Evolutionary conservation across 1,140 invertebrate species (phyloP), one percentile per base, ranked within the genome.

Genomic region (Stegodyphus dumicola): DNA sequence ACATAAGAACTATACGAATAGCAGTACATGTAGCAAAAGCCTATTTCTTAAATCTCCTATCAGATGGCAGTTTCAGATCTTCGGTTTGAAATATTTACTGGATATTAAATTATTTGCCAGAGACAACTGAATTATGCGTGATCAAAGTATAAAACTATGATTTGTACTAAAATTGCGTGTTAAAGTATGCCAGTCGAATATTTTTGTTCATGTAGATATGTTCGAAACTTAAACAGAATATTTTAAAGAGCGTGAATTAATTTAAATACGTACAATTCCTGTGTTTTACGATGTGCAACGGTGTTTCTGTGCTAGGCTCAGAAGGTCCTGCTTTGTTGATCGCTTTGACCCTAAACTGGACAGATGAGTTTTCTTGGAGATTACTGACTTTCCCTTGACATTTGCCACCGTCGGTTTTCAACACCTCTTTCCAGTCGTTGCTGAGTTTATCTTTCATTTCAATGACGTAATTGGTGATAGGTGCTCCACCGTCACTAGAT

Each of bases 401-500:
- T 89, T 94, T 92, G 88, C 93, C 93, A 7, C 94, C 94, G 6
- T 96, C 96, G 6, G 95, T 93, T 90, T 96, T 95, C 2, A 95
- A 88, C 0, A 95, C 96, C 90, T 96, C 97, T 89, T 98, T 96
- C 97, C 97, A 99, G 89, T 96, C 94, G 9, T 94, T 94, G n/a
- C 96, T 96, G 89, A 95, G 96, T 90, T 97, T 97, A 90, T 97
- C 96, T 90, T 97, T 97, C 93, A 97, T 97, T 92, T 98, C 96
- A 75, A 98, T 91, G 65, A 97, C 91, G 89, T 97, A 97, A 15
- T 94, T 94, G 18, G 95, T 95, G 80, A 98, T 94, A 54, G 96
- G 96, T 0, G 96, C 94, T 54, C 96, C 96, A 53, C 96, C 96
- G 89, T 98, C 96, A 53, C 92, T 92, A 52, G 92, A 91, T 0